phyloP scores from a whole-genome alignment of 2,797 vertebrate genomes.

The Enteromius mattozi region DNA sequence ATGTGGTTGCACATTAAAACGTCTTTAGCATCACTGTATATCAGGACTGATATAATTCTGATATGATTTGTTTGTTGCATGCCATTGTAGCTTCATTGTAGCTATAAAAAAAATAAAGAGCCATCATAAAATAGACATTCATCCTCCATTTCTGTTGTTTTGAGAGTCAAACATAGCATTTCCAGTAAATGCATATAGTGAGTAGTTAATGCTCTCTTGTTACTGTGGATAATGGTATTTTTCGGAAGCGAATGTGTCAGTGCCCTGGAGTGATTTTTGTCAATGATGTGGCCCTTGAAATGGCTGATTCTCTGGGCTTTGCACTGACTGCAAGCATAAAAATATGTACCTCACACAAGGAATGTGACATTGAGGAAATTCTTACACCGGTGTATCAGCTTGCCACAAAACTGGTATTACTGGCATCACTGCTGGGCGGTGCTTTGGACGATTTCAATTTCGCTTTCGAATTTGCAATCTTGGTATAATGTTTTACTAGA shows the following conservation, averaged over 20 bases:
- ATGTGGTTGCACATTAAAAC: background rate
- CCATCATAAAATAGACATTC: slow-evolving; percentile 9
- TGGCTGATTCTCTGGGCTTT: background rate
- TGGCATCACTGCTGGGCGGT: too few species aligned
- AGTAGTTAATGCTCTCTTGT: background rate
- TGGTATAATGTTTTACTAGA: background rate
- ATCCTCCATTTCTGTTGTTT: background rate
- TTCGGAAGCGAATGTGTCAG: background rate
- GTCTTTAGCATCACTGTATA: background rate
- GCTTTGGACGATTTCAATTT: too few species aligned
- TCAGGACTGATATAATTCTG: background rate
- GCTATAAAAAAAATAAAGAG: background rate
- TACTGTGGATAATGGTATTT: slow-evolving; percentile 1
- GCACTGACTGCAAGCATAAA: too few species aligned
- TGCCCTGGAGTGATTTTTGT: background rate
- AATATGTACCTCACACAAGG: background rate
- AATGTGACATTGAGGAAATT: background rate
- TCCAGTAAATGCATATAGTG: slow-evolving; percentile 7
- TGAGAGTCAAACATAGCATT: background rate
- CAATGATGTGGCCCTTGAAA: background rate
- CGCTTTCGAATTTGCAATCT: background rate
- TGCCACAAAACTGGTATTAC: background rate
- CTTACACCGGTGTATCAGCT: background rate
- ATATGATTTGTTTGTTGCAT: background rate
- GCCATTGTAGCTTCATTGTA: background rate